Evolutionary conservation across 1,140 invertebrate species (phyloP), one percentile per base, ranked within the genome.

Genomic region (Lepidurus couesii): DNA sequence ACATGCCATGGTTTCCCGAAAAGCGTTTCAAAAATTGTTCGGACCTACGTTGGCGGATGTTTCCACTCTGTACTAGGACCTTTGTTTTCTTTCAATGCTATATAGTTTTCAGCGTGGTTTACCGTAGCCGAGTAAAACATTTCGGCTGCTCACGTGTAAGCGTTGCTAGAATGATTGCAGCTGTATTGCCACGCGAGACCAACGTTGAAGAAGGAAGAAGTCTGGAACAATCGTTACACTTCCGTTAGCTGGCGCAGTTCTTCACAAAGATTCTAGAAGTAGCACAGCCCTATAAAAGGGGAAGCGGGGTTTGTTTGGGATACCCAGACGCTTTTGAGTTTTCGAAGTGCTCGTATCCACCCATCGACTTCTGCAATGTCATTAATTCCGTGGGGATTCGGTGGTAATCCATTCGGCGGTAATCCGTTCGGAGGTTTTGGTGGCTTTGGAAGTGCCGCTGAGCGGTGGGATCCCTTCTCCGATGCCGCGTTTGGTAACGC

Each of bases 271-370:
- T 65, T 65, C 53, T 7, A 65, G 53, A 65, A 21, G 53, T 16
- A 65, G 16, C n/a, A 7, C 53, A 65, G 16, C 6, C 21, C 53
- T 65, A 65, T 65, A 65, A 11, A 65, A 65, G 53, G 53, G 16
- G 9, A 16, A 65, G 13, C 13, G 53, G 16, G 53, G 0, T 13
- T 34, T 7, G 53, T 7, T 21, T 21, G 6, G 13, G 53, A n/a
- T 65, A 65, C 16, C 21, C 53, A 65, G 53, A 65, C 16, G 53
- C 53, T n/a, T 65, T 65, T 65, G 16, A 65, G 53, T 65, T 65
- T 21, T 65, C 53, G 13, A 1, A 65, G 53, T 65, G 53, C 53
- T 65, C 53, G 53, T 65, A 16, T 16, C 53, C 4, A 16, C 53
- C 16, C 53, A 65, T 65, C 53, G 21, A 65, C 16, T 16, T 65